Percentiles rank a stretch among this genome's conserved stretches.
These are phyloP conservation scores for Plectus sambesii DNA, from an alignment of 1,140 invertebrate genomes.

Conservation along the genomic window DNA sequence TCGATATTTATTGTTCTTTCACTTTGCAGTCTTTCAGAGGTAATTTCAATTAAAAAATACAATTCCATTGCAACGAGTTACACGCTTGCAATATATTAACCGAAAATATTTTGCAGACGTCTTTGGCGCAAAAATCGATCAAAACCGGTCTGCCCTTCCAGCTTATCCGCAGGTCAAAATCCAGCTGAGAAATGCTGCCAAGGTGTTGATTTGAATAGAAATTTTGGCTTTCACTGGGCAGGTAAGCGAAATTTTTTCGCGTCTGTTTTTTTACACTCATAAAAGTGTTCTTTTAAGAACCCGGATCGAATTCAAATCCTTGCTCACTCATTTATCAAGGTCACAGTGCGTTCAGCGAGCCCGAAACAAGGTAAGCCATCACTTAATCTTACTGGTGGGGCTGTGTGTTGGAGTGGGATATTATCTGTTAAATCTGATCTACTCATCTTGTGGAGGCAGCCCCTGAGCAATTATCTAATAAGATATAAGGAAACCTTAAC, in stretches of 20 bases:
- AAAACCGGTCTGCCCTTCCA: constrained; percentile 34
- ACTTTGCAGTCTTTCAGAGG: too few species aligned
- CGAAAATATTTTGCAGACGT: too few species aligned
- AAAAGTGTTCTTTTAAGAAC: constrained; percentile 22
- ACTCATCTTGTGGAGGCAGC: too few species aligned
- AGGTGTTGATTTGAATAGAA: constrained; percentile 42
- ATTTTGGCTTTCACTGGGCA: constrained; percentile 44
- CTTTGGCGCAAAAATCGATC: constrained; percentile 44
- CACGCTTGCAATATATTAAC: too few species aligned
- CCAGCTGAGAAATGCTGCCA: constrained; percentile 41
- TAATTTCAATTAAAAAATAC: too few species aligned
- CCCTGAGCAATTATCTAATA: too few species aligned
- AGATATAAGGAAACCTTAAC: too few species aligned
- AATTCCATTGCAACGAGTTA: too few species aligned
- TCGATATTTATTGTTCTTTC: too few species aligned
- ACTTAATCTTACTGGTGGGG: constrained; percentile 25
- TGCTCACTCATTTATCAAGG: constrained; percentile 44
- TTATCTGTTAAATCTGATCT: too few species aligned
- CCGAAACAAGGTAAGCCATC: constrained; percentile 32
- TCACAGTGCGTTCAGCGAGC: constrained; percentile 41
- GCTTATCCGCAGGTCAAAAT: constrained; percentile 35
- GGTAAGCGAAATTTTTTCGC: too few species aligned
- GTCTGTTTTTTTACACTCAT: neutral
- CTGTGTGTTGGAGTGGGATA: too few species aligned
- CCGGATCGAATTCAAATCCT: constrained; percentile 38